Conservation (phyloP, 2,113 vertebrate genomes). For the Turnix velox region DNA sequence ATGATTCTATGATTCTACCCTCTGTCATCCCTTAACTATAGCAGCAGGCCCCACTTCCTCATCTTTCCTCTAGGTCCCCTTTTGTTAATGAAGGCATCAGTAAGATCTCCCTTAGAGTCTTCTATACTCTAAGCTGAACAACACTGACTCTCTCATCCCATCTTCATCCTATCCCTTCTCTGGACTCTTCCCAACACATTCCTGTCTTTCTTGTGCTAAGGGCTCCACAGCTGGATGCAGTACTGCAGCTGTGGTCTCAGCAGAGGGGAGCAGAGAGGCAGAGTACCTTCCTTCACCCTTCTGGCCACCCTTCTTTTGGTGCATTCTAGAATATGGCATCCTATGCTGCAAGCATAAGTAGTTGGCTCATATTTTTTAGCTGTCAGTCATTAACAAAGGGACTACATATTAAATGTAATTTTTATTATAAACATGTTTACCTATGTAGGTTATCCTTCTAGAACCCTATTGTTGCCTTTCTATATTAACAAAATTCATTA, state of each 20-base stretch:
- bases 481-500: neutral
- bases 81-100: neutral
- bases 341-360: neutral
- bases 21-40: neutral
- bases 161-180: neutral
- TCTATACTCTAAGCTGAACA: neutral
- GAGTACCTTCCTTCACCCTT: neutral
- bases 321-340: neutral
- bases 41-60: neutral
- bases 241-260: neutral
- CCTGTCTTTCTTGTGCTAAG: neutral
- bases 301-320: neutral
- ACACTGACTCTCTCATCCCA: neutral
- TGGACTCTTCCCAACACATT: neutral
- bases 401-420: neutral
- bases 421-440: neutral
- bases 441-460: neutral
- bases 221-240: neutral
- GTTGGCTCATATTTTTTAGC: neutral
- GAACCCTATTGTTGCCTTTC: neutral
- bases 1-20: too few relatives aligned
- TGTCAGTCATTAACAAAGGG: neutral
- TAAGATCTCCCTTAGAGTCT: neutral
- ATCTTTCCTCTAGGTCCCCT: neutral
- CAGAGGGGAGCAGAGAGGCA: neutral